A percentile compares a stretch with the other conserved stretches of the same genome.
Evolutionary conservation across 2,113 vertebrate species (phyloP).

Genomic region (Mungos mungo): DNA sequence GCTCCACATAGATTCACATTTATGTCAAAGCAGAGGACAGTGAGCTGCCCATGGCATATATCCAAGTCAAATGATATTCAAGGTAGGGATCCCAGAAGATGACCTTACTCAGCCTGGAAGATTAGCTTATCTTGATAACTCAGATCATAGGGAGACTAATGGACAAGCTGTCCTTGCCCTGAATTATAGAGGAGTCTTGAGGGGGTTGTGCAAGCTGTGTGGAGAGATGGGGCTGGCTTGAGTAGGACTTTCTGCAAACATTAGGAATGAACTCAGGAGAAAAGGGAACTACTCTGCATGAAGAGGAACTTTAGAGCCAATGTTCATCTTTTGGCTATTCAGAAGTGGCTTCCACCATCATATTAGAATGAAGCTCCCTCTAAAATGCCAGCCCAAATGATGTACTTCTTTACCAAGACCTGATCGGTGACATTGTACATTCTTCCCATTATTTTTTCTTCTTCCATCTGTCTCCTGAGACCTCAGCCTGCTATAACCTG

Average conservation of each 20-base stretch:
- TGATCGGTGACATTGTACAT: neutral
- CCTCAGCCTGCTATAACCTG: neutral
- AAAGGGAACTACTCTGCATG: neutral
- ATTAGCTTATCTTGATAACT: neutral
- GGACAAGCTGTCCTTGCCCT: neutral
- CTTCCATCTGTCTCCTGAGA: neutral
- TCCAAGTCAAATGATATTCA: neutral
- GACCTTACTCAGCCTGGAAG: neutral
- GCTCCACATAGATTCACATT: neutral
- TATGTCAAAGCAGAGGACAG: neutral
- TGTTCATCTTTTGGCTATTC: neutral
- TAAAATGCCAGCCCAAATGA: neutral
- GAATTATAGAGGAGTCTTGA: neutral
- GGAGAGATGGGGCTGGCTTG: neutral
- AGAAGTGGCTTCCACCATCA: neutral
- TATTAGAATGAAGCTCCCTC: neutral
- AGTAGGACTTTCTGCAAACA: neutral
- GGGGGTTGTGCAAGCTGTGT: neutral
- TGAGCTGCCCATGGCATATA: neutral
- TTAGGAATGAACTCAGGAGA: neutral
- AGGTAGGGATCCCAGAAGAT: neutral
- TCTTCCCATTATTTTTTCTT: neutral
- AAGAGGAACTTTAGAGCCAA: neutral
- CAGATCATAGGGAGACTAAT: neutral
- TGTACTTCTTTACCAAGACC: neutral